Conservation (phyloP, 2,113 vertebrate genomes). For the Muntiacus reevesi region DNA sequence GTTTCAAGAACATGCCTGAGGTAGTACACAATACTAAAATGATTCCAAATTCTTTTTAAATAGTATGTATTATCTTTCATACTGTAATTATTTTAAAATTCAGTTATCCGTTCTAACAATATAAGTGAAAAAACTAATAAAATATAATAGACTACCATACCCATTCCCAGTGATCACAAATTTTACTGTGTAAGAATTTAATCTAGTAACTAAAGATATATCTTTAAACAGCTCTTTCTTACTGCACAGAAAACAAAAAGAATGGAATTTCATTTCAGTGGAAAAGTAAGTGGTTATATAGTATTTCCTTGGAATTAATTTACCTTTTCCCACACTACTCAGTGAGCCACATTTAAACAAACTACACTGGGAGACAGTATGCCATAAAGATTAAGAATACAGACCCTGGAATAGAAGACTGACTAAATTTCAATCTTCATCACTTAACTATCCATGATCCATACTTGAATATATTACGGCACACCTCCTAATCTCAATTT, state of each 20-base stretch:
- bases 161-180: neutral
- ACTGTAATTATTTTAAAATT: slow-evolving; percentile 44
- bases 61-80: neutral
- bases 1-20: slow-evolving; percentile 6
- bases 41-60: neutral
- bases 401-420: neutral
- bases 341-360: neutral
- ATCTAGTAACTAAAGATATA: neutral
- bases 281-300: neutral
- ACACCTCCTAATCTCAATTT: slow-evolving; percentile 16
- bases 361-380: neutral
- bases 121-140: slow-evolving; percentile 14
- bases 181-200: neutral
- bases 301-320: neutral
- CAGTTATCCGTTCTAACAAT: neutral
- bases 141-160: neutral
- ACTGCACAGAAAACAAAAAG: neutral
- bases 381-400: neutral
- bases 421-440: neutral
- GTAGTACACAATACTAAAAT: neutral
- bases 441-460: neutral
- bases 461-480: neutral
- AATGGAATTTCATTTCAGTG: neutral
- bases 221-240: neutral
- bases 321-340: neutral